Evolutionary conservation across 1,140 invertebrate species (phyloP), one percentile per base, ranked within the genome.

Genomic region (Seison nebaliae): DNA sequence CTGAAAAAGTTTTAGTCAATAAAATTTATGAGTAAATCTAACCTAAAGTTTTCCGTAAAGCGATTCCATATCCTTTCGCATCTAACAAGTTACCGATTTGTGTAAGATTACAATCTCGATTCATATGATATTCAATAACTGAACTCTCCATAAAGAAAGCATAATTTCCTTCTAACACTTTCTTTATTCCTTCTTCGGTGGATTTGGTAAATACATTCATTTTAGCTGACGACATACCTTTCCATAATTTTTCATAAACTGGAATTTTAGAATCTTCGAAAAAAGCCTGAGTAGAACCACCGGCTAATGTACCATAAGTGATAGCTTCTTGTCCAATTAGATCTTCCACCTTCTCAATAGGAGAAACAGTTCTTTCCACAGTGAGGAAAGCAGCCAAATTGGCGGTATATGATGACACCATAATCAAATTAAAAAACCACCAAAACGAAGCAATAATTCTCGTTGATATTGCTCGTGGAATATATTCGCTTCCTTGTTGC

Each of bases 371-470:
- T 45, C 80, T 63, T 54, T 88, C 81, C 3, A 91, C 80, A 0
- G 84, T 55, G 5, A 83, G 67, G 59, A 93, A 94, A 8, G 84
- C 84, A 1, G 84, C 83, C 42, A 94, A 65, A 59, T 96, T 96
- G 30, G 86, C 84, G 12, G 86, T 94, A 58, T 94, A 94, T n/a
- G 83, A 91, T 26, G 83, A 91, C 42, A 94, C 84, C 36, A 96
- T 68, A 49, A 96, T 93, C 14, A 96, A 66, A 0, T 84, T 91
- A 58, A 96, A 96, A 60, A 94, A 94, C 77, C 81, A 86, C 81
- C 81, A 88, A 43, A 84, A 83, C 5, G 76, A 76, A 8, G 79
- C 77, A 9, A 88, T 76, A 47, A 86, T 78, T 41, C 80, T 63
- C 2, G 80, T 86, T 3, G 78, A 83, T 8, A 78, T 79, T 11